A percentile compares a stretch with the other conserved stretches of the same genome.
Conservation (phyloP, 2,888 invertebrate species). For the Kryphioiulus occultus region DNA sequence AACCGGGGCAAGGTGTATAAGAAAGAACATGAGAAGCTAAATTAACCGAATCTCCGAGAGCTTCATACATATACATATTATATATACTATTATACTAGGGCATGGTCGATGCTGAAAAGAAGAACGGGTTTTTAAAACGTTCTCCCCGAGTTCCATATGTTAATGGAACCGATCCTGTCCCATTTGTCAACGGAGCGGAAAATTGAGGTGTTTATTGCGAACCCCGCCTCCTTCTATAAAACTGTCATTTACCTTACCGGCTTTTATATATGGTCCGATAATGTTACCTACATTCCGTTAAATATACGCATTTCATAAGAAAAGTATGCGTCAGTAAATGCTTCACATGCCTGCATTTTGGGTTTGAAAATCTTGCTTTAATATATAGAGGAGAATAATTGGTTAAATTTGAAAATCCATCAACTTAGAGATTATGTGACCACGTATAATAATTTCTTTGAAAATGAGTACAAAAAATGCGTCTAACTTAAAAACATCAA, state of each 20-base stretch:
- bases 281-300: constrained; percentile 46
- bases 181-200: constrained; percentile 50
- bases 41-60: background rate
- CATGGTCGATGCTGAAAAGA: background rate
- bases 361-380: too few relatives aligned
- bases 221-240: constrained; percentile 45
- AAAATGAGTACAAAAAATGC: too few relatives aligned
- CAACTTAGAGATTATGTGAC: too few relatives aligned
- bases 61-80: background rate
- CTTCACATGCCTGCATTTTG: too few relatives aligned
- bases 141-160: background rate
- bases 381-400: too few relatives aligned
- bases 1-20: background rate
- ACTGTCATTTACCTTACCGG: constrained; percentile 43
- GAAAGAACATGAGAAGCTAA: background rate
- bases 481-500: too few relatives aligned
- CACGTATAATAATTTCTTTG: too few relatives aligned
- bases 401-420: too few relatives aligned
- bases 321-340: background rate
- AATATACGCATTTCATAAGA: background rate
- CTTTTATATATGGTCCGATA: constrained; percentile 43
- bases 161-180: background rate
- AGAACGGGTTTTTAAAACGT: background rate
- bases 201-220: constrained; percentile 51
- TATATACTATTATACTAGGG: background rate